These are phyloP conservation scores for Vireo griseus DNA, from an alignment of 2,797 vertebrate species.

Conservation along the genomic window DNA sequence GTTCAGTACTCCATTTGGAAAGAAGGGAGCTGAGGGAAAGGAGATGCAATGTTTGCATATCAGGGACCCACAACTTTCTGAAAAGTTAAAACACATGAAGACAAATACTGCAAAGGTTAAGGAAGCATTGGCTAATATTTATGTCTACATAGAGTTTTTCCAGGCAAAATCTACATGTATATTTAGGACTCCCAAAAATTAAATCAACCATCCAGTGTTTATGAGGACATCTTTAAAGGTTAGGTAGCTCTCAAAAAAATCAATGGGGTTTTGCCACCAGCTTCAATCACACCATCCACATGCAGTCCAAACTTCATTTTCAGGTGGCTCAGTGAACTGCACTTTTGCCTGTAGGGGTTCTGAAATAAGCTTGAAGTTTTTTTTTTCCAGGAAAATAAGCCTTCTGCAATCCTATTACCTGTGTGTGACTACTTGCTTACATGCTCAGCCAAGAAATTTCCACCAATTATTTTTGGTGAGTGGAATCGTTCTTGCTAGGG, in stretches of 20 bases:
- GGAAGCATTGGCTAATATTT: not conserved
- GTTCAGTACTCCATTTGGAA: not conserved
- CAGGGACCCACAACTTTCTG: not conserved
- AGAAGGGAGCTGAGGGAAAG: not conserved
- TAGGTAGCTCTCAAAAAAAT: not conserved
- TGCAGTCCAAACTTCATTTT: not conserved
- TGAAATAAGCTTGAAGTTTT: not conserved
- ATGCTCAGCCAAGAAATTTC: not conserved
- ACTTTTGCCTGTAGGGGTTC: not conserved
- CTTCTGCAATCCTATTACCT: not conserved
- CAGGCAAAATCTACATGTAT: not conserved
- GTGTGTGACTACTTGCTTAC: not conserved
- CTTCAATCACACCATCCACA: not conserved
- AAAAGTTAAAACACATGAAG: not conserved
- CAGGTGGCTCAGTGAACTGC: not conserved
- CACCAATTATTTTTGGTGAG: not conserved
- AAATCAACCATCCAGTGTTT: not conserved
- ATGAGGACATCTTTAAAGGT: not conserved
- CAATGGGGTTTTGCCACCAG: not conserved
- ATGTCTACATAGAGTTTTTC: fast-evolving
- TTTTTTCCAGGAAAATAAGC: not conserved
- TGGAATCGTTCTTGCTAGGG: fast-evolving
- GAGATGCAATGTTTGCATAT: not conserved
- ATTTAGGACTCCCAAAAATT: not conserved
- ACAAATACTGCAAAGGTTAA: not conserved